Conservation (phyloP, 1,140 invertebrate species). For the Cotesia vestalis region DNA sequence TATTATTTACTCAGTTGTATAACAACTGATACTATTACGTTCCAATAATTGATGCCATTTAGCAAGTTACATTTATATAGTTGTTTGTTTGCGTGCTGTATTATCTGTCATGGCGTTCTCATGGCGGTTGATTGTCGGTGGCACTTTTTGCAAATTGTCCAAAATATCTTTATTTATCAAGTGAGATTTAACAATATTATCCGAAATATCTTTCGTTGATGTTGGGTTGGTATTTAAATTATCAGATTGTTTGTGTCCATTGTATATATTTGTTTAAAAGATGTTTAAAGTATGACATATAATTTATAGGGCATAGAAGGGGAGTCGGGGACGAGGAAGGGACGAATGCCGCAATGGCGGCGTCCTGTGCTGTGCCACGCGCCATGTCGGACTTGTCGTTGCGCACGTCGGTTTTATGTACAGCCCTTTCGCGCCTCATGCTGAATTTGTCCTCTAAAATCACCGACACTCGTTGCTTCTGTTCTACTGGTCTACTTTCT, state of each 20-base stretch:
- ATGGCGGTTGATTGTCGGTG: slow-evolving; percentile 39
- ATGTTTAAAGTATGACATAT: slow-evolving; percentile 29
- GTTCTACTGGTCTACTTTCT: slow-evolving; percentile 52
- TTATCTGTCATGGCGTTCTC: slow-evolving; percentile 56
- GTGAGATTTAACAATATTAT: background rate
- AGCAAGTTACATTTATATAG: background rate
- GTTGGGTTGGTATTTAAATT: background rate
- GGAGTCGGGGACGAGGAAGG: slow-evolving; percentile 38
- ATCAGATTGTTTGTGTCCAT: background rate
- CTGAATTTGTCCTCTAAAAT: slow-evolving; percentile 35
- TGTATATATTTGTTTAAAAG: slow-evolving; percentile 8
- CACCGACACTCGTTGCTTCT: slow-evolving; percentile 17
- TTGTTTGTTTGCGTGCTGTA: slow-evolving; percentile 40
- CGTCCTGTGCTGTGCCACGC: slow-evolving; percentile 56
- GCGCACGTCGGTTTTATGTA: slow-evolving; percentile 49
- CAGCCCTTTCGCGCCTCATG: slow-evolving; percentile 14
- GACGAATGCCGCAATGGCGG: slow-evolving; percentile 54
- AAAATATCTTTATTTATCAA: background rate
- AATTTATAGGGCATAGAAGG: slow-evolving; percentile 33
- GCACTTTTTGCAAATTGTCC: slow-evolving; percentile 23
- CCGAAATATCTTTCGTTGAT: background rate
- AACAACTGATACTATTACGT: background rate
- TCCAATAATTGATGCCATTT: slow-evolving; percentile 19
- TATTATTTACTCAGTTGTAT: slow-evolving; percentile 5
- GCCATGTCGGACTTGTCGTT: slow-evolving; percentile 53